Evolutionary conservation across 2,888 invertebrate species (phyloP).

Genomic region (Trissolcus japonicus): DNA sequence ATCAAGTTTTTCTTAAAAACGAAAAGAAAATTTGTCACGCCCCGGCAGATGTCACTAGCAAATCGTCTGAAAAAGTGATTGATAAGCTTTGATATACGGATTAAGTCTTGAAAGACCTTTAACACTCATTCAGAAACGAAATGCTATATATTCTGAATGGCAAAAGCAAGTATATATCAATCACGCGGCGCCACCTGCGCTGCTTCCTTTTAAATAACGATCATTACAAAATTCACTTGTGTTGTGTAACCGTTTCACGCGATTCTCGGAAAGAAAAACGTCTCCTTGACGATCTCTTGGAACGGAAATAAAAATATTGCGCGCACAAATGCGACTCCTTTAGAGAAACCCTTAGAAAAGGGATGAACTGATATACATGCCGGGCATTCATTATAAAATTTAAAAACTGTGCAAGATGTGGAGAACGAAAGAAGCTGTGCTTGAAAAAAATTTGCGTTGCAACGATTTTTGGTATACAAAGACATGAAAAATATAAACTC

Average conservation of each 20-base stretch:
- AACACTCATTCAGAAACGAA: conserved; percentile 12
- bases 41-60: conserved; percentile 19
- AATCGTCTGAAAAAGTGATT: conserved; percentile 29
- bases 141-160: conserved; percentile 6
- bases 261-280: too few relatives aligned
- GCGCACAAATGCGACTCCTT: too few relatives aligned
- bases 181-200: background rate
- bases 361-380: background rate
- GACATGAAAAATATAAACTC: too few relatives aligned
- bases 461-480: too few relatives aligned
- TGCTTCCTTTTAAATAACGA: background rate
- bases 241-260: too few relatives aligned
- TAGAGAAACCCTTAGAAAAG: too few relatives aligned
- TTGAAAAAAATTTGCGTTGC: too few relatives aligned
- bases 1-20: background rate
- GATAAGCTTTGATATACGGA: conserved; percentile 17
- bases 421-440: background rate
- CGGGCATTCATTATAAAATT: background rate
- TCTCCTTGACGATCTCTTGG: too few relatives aligned
- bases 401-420: conserved; percentile 3
- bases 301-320: too few relatives aligned
- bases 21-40: conserved; percentile 18
- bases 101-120: background rate
- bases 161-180: background rate
- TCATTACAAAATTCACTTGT: background rate